Conservation (phyloP, 2,888 invertebrate species). For the Leptopterna dolabrata region DNA sequence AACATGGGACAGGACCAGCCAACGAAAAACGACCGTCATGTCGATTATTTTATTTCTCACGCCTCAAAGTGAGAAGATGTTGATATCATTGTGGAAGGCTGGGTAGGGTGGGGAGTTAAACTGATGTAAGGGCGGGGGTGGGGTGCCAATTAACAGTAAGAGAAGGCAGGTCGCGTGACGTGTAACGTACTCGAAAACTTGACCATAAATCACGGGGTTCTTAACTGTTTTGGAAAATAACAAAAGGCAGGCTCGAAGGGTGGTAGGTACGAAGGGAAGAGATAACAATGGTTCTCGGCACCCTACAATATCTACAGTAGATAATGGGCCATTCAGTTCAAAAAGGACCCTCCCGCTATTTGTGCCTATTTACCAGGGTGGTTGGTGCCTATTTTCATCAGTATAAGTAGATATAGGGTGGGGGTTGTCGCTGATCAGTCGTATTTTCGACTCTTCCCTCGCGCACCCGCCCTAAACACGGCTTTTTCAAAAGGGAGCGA, state of each 20-base stretch:
- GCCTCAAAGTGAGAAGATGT: slow-evolving; percentile 31
- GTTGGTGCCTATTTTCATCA: slow-evolving; percentile 36
- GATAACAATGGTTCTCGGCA: background rate
- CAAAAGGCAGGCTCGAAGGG: slow-evolving; percentile 27
- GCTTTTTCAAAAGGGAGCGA: background rate
- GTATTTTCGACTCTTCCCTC: background rate
- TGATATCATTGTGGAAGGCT: slow-evolving; percentile 37
- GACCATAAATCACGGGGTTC: slow-evolving; percentile 48
- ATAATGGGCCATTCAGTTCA: slow-evolving; percentile 33
- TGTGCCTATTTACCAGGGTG: slow-evolving; percentile 33
- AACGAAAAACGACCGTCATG: background rate
- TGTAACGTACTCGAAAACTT: slow-evolving; percentile 47
- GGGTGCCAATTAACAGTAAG: slow-evolving; percentile 17
- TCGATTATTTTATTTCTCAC: slow-evolving; percentile 42
- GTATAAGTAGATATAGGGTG: background rate
- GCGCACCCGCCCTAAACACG: background rate
- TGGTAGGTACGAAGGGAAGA: background rate
- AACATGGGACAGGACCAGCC: background rate
- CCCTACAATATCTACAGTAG: background rate
- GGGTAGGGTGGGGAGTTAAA: background rate
- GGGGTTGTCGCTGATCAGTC: background rate
- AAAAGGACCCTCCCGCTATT: slow-evolving; percentile 33
- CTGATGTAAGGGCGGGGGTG: background rate
- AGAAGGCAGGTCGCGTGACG: slow-evolving; percentile 21
- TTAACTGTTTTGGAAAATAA: slow-evolving; percentile 45